Conservation (phyloP, 53 echinoderm and acorn worm species). For the Antedon mediterranea region DNA sequence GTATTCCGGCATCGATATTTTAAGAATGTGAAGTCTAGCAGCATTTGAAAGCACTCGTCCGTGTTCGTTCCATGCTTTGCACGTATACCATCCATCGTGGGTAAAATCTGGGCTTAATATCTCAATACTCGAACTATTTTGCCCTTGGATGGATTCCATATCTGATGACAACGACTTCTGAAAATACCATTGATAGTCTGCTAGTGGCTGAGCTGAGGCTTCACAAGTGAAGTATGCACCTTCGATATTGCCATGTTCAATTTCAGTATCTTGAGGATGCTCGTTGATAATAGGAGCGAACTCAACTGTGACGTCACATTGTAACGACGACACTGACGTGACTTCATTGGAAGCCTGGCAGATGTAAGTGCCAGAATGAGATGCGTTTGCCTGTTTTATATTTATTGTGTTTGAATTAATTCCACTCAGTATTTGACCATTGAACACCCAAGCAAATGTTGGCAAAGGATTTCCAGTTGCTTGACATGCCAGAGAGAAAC, state of each 20-base stretch:
- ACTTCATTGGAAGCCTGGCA: neutral
- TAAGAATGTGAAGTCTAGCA: neutral
- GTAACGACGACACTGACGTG: neutral
- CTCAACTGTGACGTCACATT: neutral
- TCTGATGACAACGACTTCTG: neutral
- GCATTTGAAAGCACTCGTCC: neutral
- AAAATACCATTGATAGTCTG: neutral
- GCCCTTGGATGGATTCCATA: neutral
- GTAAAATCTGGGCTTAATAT: neutral
- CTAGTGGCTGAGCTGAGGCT: neutral
- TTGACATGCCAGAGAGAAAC: neutral
- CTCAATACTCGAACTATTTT: neutral
- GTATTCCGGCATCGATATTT: neutral
- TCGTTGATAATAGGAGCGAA: neutral
- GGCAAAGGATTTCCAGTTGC: neutral
- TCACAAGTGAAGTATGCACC: neutral
- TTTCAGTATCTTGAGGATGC: neutral
- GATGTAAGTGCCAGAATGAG: neutral
- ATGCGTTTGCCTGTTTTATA: neutral
- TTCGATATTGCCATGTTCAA: neutral
- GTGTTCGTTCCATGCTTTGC: neutral
- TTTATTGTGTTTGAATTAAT: neutral
- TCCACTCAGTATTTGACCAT: neutral
- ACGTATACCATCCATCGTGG: neutral
- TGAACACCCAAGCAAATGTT: neutral